Evolutionary conservation across 2,888 invertebrate genomes (phyloP).

Genomic region (Tenthredo distinguenda): DNA sequence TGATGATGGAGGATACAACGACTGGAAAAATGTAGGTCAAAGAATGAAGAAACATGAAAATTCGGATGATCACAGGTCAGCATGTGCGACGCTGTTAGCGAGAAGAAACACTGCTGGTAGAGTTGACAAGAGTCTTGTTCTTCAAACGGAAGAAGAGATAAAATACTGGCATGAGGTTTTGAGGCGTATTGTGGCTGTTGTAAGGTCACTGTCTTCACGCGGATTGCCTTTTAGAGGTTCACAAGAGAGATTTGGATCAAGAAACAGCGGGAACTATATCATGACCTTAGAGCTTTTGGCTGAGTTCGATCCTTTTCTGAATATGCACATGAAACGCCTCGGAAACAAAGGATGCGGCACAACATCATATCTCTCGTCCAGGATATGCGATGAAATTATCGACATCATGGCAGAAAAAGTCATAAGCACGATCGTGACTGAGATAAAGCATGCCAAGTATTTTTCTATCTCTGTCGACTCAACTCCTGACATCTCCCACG

Average conservation of each 20-base stretch:
- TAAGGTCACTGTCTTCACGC: slow-evolving; percentile 55
- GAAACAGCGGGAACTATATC: slow-evolving; percentile 55
- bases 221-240: slow-evolving; percentile 56
- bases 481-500: slow-evolving; percentile 53
- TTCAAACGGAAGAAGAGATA: too few species aligned
- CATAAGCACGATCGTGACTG: slow-evolving; percentile 46
- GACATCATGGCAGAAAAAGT: slow-evolving; percentile 61
- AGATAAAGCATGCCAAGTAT: slow-evolving; percentile 54
- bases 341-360: slow-evolving; percentile 61
- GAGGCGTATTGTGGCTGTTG: slow-evolving; percentile 55
- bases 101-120: neutral
- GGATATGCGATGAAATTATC: slow-evolving; percentile 63
- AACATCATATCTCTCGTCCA: slow-evolving; percentile 62
- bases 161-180: too few species aligned
- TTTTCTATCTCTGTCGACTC: slow-evolving; percentile 54
- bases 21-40: slow-evolving; percentile 36
- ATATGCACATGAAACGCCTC: slow-evolving; percentile 50
- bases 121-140: slow-evolving; percentile 45
- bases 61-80: slow-evolving; percentile 19
- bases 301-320: slow-evolving; percentile 58
- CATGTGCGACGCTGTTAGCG: slow-evolving; percentile 11
- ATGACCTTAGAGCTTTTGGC: slow-evolving; percentile 55
- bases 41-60: slow-evolving; percentile 25
- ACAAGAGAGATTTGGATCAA: slow-evolving; percentile 56
- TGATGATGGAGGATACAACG: slow-evolving; percentile 27